phyloP scores from a whole-genome alignment of 2,888 invertebrate species.

The Andrena haemorrhoa region DNA sequence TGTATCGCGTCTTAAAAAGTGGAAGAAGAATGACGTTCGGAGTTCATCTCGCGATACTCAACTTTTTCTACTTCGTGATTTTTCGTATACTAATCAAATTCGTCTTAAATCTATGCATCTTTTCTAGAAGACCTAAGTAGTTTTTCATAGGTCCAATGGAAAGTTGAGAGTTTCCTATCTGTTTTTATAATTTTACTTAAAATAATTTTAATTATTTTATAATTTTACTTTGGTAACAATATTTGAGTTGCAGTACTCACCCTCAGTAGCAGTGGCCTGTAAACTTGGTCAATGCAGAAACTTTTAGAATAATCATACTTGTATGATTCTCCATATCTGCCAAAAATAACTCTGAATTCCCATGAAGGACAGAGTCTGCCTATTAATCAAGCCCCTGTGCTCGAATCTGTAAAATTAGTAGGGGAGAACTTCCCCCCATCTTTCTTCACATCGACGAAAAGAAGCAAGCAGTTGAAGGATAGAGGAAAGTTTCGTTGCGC shows the following conservation, averaged over 20 bases:
- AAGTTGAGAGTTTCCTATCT: too few species aligned
- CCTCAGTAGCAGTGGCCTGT: too few species aligned
- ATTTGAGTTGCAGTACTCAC: not conserved
- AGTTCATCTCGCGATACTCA: not conserved
- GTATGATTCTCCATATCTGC: not conserved
- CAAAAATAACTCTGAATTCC: not conserved
- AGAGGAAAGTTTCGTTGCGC: conserved; percentile 65
- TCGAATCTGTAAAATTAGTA: conserved; percentile 66
- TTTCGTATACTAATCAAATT: not conserved
- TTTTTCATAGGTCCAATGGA: too few species aligned
- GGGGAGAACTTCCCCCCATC: conserved; percentile 33
- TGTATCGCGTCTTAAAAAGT: conserved; percentile 2
- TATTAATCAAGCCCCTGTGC: conserved; percentile 52
- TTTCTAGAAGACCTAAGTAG: too few species aligned
- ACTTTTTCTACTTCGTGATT: not conserved
- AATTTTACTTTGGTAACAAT: not conserved
- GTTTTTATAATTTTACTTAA: not conserved
- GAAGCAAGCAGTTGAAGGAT: conserved; percentile 58
- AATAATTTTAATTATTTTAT: too few species aligned
- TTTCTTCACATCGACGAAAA: conserved; percentile 21
- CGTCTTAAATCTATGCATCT: too few species aligned
- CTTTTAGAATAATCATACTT: not conserved
- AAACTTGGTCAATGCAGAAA: not conserved
- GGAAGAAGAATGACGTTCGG: not conserved
- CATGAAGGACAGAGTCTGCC: not conserved